phyloP scores from a whole-genome alignment of 1,140 invertebrate genomes.

The Neodiprion lecontei region DNA sequence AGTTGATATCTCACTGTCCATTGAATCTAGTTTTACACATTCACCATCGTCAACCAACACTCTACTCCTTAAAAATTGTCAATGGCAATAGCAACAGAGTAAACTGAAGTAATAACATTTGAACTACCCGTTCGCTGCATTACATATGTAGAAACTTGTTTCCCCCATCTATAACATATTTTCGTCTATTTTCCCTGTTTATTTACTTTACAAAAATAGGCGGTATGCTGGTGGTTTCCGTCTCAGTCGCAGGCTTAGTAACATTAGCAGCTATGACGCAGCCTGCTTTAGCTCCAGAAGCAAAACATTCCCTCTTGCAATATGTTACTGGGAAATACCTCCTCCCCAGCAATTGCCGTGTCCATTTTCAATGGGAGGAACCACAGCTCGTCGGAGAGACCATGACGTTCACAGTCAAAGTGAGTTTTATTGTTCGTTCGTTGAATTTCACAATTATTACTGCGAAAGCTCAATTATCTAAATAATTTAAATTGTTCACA shows the following conservation, averaged over 20 bases:
- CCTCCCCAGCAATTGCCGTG: constrained; percentile 84
- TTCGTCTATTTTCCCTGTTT: constrained; percentile 10
- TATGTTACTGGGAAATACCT: constrained; percentile 93
- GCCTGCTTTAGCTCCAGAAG: constrained; percentile 82
- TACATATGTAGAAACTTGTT: not conserved
- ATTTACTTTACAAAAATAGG: constrained; percentile 57
- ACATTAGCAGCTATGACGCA: constrained; percentile 88
- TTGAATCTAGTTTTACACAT: no score
- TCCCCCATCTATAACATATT: constrained; percentile 8
- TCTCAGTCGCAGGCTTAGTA: constrained; percentile 83
- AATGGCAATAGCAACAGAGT: no score
- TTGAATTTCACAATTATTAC: constrained; percentile 16
- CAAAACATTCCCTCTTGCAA: constrained; percentile 86
- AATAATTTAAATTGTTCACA: constrained; percentile 24
- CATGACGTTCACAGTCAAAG: constrained; percentile 85
- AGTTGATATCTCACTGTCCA: no score
- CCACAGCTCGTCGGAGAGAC: constrained; percentile 87
- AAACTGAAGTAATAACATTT: no score
- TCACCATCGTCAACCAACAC: no score
- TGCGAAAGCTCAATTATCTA: not conserved
- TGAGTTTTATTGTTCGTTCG: constrained; percentile 44
- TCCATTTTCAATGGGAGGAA: constrained; percentile 86
- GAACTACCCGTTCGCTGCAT: no score
- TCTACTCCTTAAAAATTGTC: no score
- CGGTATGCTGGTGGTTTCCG: constrained; percentile 85